Conservation (phyloP, 2,113 vertebrate species). For the Bos javanicus region DNA sequence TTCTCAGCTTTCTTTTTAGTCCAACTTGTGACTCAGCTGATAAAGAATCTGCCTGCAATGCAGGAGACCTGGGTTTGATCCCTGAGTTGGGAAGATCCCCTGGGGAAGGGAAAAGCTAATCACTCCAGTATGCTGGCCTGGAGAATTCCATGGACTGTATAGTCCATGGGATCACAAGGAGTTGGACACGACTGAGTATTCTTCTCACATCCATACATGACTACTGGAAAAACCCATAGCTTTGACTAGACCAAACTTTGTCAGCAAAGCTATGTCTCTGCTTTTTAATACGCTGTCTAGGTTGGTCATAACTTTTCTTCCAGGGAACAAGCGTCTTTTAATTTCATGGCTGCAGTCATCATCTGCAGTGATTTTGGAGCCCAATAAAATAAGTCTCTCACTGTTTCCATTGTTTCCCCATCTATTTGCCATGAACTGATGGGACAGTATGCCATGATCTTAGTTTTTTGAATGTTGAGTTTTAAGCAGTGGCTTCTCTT, state of each 20-base stretch:
- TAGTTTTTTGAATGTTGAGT: background rate
- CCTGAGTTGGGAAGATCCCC: background rate
- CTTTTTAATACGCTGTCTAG: background rate
- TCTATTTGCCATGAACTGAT: background rate
- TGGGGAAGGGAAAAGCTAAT: background rate
- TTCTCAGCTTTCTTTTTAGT: background rate
- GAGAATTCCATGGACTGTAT: background rate
- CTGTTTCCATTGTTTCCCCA: background rate
- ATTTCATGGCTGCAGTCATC: background rate
- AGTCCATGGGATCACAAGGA: background rate
- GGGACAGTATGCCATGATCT: background rate
- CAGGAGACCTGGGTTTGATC: background rate
- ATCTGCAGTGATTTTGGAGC: background rate
- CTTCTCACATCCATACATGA: background rate
- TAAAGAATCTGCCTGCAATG: background rate
- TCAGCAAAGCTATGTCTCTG: background rate
- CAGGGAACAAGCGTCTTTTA: background rate
- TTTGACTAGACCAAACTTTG: background rate
- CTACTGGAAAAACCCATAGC: background rate
- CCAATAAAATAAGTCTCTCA: background rate
- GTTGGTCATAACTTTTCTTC: background rate
- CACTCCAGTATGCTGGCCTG: background rate
- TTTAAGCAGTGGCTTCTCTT: background rate
- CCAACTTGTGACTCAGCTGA: background rate
- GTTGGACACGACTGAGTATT: background rate